Evolutionary conservation across 2,113 vertebrate species (phyloP), one percentile per base, ranked within the genome.

Genomic region (Anser cygnoides): DNA sequence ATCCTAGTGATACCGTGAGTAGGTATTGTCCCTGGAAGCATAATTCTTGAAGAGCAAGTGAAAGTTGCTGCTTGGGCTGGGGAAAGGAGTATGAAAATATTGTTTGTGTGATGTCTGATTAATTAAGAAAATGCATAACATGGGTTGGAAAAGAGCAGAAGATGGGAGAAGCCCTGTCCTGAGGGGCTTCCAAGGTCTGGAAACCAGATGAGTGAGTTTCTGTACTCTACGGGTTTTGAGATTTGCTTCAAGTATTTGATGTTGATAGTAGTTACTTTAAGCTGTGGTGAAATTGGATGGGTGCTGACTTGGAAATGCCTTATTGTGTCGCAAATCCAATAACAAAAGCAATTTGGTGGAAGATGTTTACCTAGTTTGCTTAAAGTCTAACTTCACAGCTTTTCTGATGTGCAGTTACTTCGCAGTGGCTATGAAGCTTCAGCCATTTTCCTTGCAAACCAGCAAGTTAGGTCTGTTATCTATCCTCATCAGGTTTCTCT

Each of bases 161-260:
- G 49, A 44, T 92, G 46, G 22, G 68, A 74, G 86, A 90, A 92
- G 78, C 65, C 77, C 76, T 90, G 57, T 93, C 91, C 43, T 41
- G 72, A 80, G 83, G 75, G 68, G 54, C 65, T 94, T 96, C 72
- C 80, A 61, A 43, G 90, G 68, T 70, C 65, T 96, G 76, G 57
- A 68, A 94, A 90, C 43, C 50, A 89, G 59, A 49, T 59, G 82
- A 74, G 72, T 43, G 39, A 96, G 68, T 74, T 52, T 44, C 75
- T 37, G 49, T 49, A 31, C 54, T 85, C 46, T 26, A 17, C 26
- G 49, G 37, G 26, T 63, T 94, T 84, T 84, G 73, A 57, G 57
- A 49, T 86, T 84, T 31, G 79, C 90, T 81, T 84, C 54, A 49
- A 35, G 39, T 81, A 3, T 87, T 61, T 65, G 19, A 29, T 37